Evolutionary conservation across 2,888 invertebrate species (phyloP).

Genomic region (Rapana venosa): DNA sequence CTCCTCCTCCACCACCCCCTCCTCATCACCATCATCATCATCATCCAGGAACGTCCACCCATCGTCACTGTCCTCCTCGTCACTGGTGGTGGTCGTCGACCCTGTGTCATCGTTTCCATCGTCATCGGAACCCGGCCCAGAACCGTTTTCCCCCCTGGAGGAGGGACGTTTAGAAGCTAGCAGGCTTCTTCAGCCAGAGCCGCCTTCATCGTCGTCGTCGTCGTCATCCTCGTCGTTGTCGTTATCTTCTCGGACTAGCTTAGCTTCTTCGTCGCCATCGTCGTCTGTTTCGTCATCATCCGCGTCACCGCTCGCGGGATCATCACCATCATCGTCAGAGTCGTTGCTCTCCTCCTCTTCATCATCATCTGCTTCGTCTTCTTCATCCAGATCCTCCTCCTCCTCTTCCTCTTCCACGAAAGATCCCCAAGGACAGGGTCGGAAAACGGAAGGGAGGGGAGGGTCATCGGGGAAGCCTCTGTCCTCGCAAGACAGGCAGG

Average conservation of each 20-base stretch:
- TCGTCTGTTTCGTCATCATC: background rate
- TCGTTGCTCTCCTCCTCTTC: background rate
- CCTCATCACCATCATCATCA: constrained; percentile 33
- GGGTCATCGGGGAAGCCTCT: background rate
- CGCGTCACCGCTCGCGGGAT: background rate
- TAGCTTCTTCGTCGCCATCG: background rate
- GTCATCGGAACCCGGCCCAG: background rate
- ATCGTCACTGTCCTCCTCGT: background rate
- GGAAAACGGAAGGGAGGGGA: background rate
- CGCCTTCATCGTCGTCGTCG: background rate
- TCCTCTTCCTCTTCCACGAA: too few species aligned
- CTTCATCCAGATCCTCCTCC: too few species aligned
- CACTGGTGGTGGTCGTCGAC: background rate
- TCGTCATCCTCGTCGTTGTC: background rate
- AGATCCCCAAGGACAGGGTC: too few species aligned
- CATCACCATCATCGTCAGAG: background rate
- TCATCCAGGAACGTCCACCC: background rate
- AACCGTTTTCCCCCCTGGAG: background rate
- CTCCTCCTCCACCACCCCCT: constrained; percentile 39
- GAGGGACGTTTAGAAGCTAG: background rate
- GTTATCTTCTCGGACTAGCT: background rate
- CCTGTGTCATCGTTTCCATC: background rate
- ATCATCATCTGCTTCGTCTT: background rate
- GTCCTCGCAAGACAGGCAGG: constrained; percentile 54
- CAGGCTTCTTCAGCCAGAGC: background rate